phyloP scores from a whole-genome alignment of 2,113 vertebrate genomes.

The Microcebus murinus region DNA sequence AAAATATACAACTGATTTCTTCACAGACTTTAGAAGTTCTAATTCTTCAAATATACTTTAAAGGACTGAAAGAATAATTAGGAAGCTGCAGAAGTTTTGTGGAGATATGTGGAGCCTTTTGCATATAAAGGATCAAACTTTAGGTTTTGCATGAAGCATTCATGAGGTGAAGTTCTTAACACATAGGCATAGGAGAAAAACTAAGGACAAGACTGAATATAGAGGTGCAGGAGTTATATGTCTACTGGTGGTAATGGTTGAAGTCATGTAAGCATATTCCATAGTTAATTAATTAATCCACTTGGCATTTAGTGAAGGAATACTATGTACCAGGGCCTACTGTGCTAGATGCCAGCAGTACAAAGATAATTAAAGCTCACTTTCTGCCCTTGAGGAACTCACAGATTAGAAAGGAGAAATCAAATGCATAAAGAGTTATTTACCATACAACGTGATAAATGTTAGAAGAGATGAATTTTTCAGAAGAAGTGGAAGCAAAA shows the following conservation, averaged over 20 bases:
- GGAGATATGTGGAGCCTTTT: not conserved
- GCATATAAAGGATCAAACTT: not conserved
- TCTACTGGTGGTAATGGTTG: not conserved
- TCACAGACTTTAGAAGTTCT: not conserved
- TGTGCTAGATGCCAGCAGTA: not conserved
- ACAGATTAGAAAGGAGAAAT: not conserved
- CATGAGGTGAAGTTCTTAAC: not conserved
- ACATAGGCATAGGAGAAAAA: not conserved
- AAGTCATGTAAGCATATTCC: not conserved
- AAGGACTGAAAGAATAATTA: not conserved
- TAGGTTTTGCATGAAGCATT: not conserved
- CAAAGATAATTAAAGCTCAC: not conserved
- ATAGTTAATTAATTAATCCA: not conserved
- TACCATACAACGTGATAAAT: not conserved
- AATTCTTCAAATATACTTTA: not conserved
- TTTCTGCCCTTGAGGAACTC: not conserved
- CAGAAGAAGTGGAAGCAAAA: not conserved
- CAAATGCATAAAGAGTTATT: not conserved
- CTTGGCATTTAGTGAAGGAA: not conserved
- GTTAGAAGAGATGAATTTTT: not conserved
- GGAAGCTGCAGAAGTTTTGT: not conserved
- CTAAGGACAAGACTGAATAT: not conserved
- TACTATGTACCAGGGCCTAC: not conserved
- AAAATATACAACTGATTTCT: not conserved
- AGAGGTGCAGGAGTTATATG: not conserved